Conservation (phyloP, 2,888 invertebrate genomes). For the Oxycera nigricornis region DNA sequence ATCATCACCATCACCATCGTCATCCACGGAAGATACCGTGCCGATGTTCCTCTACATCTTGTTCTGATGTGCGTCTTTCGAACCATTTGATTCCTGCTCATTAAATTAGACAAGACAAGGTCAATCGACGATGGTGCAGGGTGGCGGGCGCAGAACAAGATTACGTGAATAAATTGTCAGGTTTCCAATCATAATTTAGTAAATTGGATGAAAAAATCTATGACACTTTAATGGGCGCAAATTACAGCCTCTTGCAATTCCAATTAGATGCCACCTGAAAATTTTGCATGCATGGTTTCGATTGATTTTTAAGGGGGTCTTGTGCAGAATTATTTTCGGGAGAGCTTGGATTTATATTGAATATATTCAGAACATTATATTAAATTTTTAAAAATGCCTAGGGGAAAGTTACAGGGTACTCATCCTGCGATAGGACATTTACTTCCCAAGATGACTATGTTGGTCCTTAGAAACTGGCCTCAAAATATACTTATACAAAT, state of each 20-base stretch:
- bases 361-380: too few species aligned
- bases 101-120: constrained; percentile 38
- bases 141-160: neutral
- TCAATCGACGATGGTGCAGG: neutral
- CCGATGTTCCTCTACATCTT: neutral
- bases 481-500: too few species aligned
- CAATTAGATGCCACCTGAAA: constrained; percentile 28
- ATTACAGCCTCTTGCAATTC: constrained; percentile 26
- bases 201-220: constrained; percentile 6
- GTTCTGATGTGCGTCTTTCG: too few species aligned
- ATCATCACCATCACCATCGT: neutral
- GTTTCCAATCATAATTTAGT: neutral
- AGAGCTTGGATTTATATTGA: too few species aligned
- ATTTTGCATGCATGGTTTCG: neutral
- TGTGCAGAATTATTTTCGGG: too few species aligned
- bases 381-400: too few species aligned
- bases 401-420: too few species aligned
- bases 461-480: too few species aligned
- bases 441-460: too few species aligned
- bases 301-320: neutral
- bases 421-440: too few species aligned
- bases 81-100: neutral
- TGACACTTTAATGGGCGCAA: constrained; percentile 24
- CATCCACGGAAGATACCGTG: neutral
- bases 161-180: neutral